phyloP scores from a whole-genome alignment of 2,113 vertebrate genomes.

The Larimichthys polyactis region DNA sequence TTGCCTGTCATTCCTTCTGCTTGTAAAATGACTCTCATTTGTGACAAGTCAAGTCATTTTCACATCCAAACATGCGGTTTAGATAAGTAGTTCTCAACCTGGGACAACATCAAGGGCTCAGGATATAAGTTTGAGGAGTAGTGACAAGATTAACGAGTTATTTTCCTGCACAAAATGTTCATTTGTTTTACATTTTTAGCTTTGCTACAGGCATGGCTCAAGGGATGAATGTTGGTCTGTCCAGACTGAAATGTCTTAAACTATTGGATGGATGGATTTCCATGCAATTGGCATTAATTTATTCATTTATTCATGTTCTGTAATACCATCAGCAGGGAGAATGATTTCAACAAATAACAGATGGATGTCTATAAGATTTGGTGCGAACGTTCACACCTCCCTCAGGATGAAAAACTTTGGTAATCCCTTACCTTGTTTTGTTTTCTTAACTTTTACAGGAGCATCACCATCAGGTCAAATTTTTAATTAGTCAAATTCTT shows the following conservation, averaged over 20 bases:
- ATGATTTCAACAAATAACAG: not conserved
- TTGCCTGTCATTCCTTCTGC: not conserved
- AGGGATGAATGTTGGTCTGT: not conserved
- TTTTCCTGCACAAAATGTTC: not conserved
- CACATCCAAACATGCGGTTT: not conserved
- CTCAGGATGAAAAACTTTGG: not conserved
- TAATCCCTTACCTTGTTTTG: not conserved
- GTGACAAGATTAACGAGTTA: too few species aligned
- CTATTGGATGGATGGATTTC: not conserved
- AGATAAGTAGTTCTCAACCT: not conserved
- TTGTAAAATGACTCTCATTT: not conserved
- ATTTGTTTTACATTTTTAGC: not conserved
- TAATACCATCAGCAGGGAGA: too few species aligned
- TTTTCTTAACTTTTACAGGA: not conserved
- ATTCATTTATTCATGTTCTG: too few species aligned
- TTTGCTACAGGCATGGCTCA: not conserved
- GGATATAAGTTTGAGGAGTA: not conserved
- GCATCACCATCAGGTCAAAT: not conserved
- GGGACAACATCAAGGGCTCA: not conserved
- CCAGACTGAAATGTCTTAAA: not conserved
- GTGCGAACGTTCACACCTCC: not conserved
- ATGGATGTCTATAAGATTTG: not conserved
- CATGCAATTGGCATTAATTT: not conserved
- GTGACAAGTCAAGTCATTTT: not conserved
- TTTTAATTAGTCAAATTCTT: not conserved